Conservation (phyloP, 2,888 invertebrate species). For the Himalopsyche japonica region DNA sequence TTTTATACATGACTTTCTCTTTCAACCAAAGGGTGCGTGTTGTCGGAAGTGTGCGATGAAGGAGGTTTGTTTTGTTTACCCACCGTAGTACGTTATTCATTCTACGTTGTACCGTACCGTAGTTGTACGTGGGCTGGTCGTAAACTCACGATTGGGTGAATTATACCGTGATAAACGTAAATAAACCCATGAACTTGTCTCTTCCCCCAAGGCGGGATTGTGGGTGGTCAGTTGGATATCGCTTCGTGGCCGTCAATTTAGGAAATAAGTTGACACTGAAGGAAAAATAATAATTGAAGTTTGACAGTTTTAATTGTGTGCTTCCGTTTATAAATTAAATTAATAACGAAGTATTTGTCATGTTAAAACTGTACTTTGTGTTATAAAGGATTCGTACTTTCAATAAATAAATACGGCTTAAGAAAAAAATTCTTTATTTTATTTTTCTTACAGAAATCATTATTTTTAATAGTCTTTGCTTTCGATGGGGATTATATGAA, state of each 20-base stretch:
- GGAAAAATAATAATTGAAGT: no score
- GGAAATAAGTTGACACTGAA: neutral
- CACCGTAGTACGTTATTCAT: neutral
- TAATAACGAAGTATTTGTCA: no score
- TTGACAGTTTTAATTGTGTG: no score
- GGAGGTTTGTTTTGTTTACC: neutral
- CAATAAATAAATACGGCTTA: no score
- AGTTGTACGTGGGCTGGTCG: neutral
- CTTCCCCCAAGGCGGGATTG: neutral
- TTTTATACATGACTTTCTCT: neutral
- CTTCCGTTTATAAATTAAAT: no score
- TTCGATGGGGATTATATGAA: no score
- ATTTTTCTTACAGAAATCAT: no score
- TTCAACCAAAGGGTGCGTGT: neutral
- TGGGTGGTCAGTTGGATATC: conserved; percentile 10
- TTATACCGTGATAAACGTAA: conserved; percentile 23
- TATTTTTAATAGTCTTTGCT: no score
- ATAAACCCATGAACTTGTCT: conserved; percentile 5
- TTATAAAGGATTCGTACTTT: no score
- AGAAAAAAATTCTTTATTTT: no score
- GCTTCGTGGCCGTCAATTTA: neutral
- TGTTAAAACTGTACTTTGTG: no score
- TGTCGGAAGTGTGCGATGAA: neutral
- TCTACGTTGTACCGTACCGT: neutral
- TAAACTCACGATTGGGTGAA: conserved; percentile 11